phyloP scores from a whole-genome alignment of 92 coral and sea anemone genomes.

The Epizoanthus stellaris region DNA sequence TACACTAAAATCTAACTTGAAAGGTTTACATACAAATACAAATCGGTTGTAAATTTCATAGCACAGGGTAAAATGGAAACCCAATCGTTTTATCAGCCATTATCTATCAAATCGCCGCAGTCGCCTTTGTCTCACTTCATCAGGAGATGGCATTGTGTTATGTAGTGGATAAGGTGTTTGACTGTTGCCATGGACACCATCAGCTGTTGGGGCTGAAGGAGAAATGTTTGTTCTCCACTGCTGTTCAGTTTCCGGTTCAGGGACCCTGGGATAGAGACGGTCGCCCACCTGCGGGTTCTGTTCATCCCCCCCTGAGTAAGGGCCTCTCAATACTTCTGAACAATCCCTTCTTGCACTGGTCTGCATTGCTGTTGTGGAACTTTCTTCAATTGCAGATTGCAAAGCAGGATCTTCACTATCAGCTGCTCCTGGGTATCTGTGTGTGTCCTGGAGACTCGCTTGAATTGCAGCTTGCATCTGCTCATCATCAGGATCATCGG shows the following conservation, averaged over 20 bases:
- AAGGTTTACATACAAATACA: too few relatives aligned
- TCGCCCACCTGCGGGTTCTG: slow-evolving; percentile 30
- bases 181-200: slow-evolving; percentile 29
- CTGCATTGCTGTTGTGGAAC: slow-evolving; percentile 50
- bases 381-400: slow-evolving; percentile 75
- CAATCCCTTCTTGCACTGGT: slow-evolving; percentile 33
- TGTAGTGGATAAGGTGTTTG: slow-evolving; percentile 52
- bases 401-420: slow-evolving; percentile 72
- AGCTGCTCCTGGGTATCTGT: slow-evolving; percentile 34
- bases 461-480: slow-evolving; percentile 88
- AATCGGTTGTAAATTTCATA: too few relatives aligned
- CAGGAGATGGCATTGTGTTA: slow-evolving; percentile 59
- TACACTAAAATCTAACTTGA: too few relatives aligned
- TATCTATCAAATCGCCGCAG: slow-evolving; percentile 66
- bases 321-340: slow-evolving; percentile 6
- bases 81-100: not conserved
- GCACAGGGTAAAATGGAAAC: too few relatives aligned
- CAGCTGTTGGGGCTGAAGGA: slow-evolving; percentile 60
- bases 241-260: slow-evolving; percentile 29
- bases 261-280: slow-evolving; percentile 73
- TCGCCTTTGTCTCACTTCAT: slow-evolving; percentile 72
- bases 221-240: not conserved
- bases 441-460: slow-evolving; percentile 91
- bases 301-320: slow-evolving; percentile 17
- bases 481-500: slow-evolving; percentile 52